Evolutionary conservation across 2,113 vertebrate genomes (phyloP), one percentile per base, ranked within the genome.

Genomic region (Thomomys bottae): DNA sequence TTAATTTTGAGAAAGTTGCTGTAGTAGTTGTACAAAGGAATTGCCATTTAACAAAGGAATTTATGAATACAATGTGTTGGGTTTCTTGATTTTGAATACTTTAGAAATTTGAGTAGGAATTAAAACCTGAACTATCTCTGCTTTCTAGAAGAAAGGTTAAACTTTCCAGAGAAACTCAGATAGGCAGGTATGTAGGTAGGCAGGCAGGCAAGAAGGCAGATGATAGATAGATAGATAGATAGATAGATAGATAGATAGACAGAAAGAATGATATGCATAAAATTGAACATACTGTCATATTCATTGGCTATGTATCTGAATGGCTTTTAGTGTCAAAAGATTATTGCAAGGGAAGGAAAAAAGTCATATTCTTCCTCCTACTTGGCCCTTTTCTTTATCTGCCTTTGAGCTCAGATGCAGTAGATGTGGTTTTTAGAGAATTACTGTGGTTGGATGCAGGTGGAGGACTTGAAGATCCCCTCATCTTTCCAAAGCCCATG

Each of bases 51-150:
- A 54, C 14, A 54, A 54, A 54, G 49, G 12, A 10, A 15, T 54
- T 54, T 54, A 54, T 54, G 14, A 54, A 17, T 54, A 54, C 49
- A 54, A 54, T 54, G 49, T 17, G 14, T 54, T 17, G 12, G 17
- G 64, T 80, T 40, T 84, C 20, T 76, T 89, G 63, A 91, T 45
- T 84, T 80, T 70, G 1, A 18, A 18, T 8, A 83, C n/a, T 72
- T 73, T 42, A 87, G 57, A 84, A 87, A 84, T 72, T 92, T 87
- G n/a, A 61, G 12, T 30, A 90, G 23, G 38, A 88, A 90, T 73
- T 92, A 78, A 79, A 89, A 81, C 12, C 34, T 81, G 87, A 80
- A 45, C 12, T 5, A 78, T 7, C 64, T 36, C 34, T 68, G 7
- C 34, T 72, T 76, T 36, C 84, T 87, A 49, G 83, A 84, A 61